Conservation (phyloP, 2,113 vertebrate species). For the Platysteira castanea region DNA sequence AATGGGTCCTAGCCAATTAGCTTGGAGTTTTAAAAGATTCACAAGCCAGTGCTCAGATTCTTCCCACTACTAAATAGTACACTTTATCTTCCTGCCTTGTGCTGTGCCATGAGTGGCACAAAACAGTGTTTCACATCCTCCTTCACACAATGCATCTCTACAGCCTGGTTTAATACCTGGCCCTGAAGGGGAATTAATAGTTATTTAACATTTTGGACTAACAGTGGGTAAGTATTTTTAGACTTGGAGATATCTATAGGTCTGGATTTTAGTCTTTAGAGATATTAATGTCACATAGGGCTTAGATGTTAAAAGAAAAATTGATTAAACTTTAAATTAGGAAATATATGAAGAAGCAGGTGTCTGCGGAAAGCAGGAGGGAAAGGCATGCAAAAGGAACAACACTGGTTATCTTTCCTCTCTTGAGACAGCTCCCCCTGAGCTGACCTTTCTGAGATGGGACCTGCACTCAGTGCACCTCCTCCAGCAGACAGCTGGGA, state of each 20-base stretch:
- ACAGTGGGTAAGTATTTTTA: not conserved
- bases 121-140: not conserved
- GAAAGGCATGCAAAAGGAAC: not conserved
- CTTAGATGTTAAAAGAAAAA: not conserved
- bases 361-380: not conserved
- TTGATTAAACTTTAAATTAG: constrained; percentile 45
- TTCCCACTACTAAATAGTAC: not conserved
- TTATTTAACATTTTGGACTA: constrained; percentile 25
- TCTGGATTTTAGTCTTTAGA: not conserved
- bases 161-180: not conserved
- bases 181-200: not conserved
- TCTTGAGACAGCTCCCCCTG: not conserved
- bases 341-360: not conserved
- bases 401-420: not conserved
- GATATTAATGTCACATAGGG: not conserved
- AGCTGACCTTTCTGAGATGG: not conserved
- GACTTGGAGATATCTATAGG: not conserved
- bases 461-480: not conserved
- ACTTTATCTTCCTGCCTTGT: not conserved
- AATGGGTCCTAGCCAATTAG: not conserved
- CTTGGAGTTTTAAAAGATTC: not conserved
- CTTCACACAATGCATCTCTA: not conserved
- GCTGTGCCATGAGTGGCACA: not conserved
- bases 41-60: not conserved
- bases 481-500: not conserved